These are phyloP conservation scores for Nasalis larvatus DNA, from an alignment of 2,113 vertebrate species.

Conservation along the genomic window DNA sequence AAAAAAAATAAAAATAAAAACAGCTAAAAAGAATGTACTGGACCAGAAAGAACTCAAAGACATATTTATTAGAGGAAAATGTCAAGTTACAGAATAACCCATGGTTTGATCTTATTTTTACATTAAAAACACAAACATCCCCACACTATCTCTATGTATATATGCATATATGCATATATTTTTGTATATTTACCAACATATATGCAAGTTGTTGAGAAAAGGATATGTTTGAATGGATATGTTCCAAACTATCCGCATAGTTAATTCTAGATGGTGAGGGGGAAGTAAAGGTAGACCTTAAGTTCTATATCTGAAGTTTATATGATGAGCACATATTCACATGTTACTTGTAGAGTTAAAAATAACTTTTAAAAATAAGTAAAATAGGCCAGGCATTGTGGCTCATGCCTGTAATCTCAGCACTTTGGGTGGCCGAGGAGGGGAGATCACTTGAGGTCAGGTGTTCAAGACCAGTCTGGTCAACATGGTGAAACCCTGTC, in stretches of 20 bases:
- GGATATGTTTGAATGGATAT: background rate
- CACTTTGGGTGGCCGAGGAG: background rate
- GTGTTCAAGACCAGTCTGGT: background rate
- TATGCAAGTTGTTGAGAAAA: background rate
- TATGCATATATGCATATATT: background rate
- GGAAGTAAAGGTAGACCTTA: constrained; percentile 23
- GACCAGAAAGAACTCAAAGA: background rate
- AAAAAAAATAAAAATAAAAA: too few relatives aligned
- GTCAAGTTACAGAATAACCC: background rate
- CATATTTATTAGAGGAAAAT: background rate
- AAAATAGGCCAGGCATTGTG: background rate
- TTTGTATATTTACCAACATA: background rate
- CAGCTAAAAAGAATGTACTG: background rate
- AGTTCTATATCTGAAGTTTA: background rate
- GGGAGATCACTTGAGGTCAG: too few relatives aligned
- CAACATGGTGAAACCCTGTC: background rate
- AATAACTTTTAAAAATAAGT: background rate
- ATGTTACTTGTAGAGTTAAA: background rate
- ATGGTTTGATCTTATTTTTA: constrained; percentile 25
- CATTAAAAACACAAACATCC: background rate
- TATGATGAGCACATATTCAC: background rate
- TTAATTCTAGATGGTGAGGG: background rate
- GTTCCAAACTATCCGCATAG: background rate
- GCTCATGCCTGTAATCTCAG: too few relatives aligned
- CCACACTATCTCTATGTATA: background rate